Evolutionary conservation across 2,113 vertebrate species (phyloP), one percentile per base, ranked within the genome.

Genomic region (Tauraco erythrolophus): DNA sequence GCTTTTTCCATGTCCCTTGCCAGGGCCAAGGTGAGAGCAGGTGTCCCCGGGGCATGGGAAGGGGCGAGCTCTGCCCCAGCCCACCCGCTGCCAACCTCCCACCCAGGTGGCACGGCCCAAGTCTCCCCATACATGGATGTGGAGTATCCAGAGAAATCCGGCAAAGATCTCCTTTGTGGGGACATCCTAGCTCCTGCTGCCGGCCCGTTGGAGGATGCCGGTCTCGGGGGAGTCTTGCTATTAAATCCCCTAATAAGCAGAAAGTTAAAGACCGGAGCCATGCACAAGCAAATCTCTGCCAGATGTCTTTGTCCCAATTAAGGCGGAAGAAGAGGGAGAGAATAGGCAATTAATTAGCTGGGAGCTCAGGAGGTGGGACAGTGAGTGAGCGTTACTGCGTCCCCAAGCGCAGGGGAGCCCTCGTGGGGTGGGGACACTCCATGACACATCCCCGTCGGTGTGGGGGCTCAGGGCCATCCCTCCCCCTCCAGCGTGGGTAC

Each of bases 11-110:
- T 37, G 43, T 54, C 31, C 50, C 53, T 41, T 27, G 53, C 45
- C 0, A 0, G 71, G 35, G 56, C 51, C 1, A 22, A 27, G 48
- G 45, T 0, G 0, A 15, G 60, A 62, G 37, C 2, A 33, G 43
- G 22, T 25, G 37, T 51, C 79, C 43, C 14, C 14, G 66, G 1
- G 1, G 27, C 1, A 12, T 1, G 17, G 70, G 62, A 58, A 57
- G 45, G 81, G 66, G 53, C 1, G 30, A 90, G 41, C 50, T 45
- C 43, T 45, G 66, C 62, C 60, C 72, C 69, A 50, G 60, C 58
- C 77, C 45, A 14, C 70, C 54, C 2, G 1, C 46, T 45, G 24
- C 56, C 48, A 70, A 37, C 66, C 68, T 45, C 72, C 56, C 68
- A 33, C 30, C 2, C 1, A 23, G 35, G 68, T 2, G 6, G 19